These are phyloP conservation scores for Macrosteles quadrilineatus DNA, from an alignment of 1,140 invertebrate species.

Conservation along the genomic window DNA sequence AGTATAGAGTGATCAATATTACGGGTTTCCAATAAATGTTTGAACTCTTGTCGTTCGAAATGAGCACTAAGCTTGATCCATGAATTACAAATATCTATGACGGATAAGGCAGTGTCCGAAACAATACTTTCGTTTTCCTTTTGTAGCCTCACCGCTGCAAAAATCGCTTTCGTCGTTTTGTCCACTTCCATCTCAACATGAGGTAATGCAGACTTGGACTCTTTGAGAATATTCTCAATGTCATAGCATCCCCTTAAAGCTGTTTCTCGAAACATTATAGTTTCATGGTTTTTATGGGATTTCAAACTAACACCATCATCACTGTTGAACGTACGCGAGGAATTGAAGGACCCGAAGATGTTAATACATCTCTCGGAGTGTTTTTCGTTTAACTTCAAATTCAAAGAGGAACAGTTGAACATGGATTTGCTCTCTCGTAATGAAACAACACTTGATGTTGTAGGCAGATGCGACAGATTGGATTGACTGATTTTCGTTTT, in stretches of 20 bases:
- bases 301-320: not conserved
- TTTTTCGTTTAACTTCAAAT: too few species aligned
- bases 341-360: too few species aligned
- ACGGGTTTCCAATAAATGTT: not conserved
- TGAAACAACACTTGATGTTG: too few species aligned
- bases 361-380: too few species aligned
- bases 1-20: not conserved
- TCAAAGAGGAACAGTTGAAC: too few species aligned
- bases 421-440: too few species aligned
- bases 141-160: not conserved
- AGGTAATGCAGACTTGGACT: not conserved
- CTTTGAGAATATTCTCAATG: not conserved
- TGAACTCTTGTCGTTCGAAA: conserved; percentile 14
- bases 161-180: not conserved
- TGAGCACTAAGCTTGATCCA: conserved; percentile 13
- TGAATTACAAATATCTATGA: conserved; percentile 8
- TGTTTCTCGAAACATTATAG: conserved; percentile 3
- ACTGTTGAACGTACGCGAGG: too few species aligned
- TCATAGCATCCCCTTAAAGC: conserved; percentile 1
- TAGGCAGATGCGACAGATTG: too few species aligned
- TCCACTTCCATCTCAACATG: not conserved
- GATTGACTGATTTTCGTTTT: too few species aligned
- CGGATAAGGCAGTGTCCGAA: not conserved
- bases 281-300: not conserved
- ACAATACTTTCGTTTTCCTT: not conserved